These are phyloP conservation scores for Nipponacmea schrenckii DNA, from an alignment of 2,888 invertebrate species.

Conservation along the genomic window DNA sequence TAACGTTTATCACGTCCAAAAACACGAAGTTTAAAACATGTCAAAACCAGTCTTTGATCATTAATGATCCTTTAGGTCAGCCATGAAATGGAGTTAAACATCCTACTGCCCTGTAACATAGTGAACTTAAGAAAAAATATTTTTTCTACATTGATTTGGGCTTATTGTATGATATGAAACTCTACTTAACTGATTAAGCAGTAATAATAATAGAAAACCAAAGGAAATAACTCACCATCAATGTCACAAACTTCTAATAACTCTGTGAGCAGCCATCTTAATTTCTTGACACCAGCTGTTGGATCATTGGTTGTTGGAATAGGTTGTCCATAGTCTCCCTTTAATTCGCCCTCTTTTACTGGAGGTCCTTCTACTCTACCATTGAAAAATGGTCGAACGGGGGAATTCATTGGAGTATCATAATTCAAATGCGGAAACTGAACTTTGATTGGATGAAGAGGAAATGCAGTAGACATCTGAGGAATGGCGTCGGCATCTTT, in stretches of 20 bases:
- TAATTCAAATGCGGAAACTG: neutral
- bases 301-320: constrained; percentile 19
- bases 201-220: too few relatives aligned
- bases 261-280: constrained; percentile 46
- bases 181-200: too few relatives aligned
- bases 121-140: too few relatives aligned
- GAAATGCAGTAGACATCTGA: neutral
- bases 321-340: neutral
- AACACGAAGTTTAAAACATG: too few relatives aligned
- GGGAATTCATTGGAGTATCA: neutral
- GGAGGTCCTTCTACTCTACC: neutral
- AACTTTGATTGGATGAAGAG: neutral
- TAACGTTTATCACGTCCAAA: too few relatives aligned
- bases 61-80: too few relatives aligned
- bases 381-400: neutral
- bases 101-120: too few relatives aligned
- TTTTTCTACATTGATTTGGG: too few relatives aligned
- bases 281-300: constrained; percentile 40
- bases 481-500: neutral
- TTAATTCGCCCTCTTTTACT: neutral
- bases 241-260: constrained; percentile 48
- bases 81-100: too few relatives aligned
- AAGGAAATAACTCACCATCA: constrained; percentile 36
- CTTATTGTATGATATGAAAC: too few relatives aligned
- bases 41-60: too few relatives aligned